Conservation (phyloP, 2,888 invertebrate species). For the Pammene aurita region DNA sequence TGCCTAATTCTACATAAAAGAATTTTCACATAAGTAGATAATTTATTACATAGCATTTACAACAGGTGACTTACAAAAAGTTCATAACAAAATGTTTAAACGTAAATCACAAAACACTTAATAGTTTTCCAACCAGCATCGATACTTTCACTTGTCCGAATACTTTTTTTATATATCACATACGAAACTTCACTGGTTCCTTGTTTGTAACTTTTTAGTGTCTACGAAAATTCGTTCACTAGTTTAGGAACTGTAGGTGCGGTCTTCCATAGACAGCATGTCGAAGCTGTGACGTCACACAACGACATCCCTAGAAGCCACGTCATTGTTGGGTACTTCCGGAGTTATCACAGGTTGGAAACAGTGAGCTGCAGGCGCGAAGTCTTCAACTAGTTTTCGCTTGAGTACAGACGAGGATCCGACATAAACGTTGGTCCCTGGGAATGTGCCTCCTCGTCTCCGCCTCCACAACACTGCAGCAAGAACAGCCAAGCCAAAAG, state of each 20-base stretch:
- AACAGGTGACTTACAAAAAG: constrained; percentile 64
- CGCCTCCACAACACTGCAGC: constrained; percentile 83
- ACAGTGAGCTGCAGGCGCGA: constrained; percentile 76
- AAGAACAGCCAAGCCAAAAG: constrained; percentile 77
- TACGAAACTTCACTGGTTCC: constrained; percentile 53
- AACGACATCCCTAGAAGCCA: constrained; percentile 80
- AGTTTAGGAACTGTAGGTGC: constrained; percentile 82
- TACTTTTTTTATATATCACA: constrained; percentile 50
- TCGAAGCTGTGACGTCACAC: constrained; percentile 87
- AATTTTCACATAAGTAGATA: constrained; percentile 55
- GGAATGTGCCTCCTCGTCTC: constrained; percentile 80
- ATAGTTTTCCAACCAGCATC: constrained; percentile 52
- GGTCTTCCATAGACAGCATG: constrained; percentile 82
- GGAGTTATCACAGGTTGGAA: constrained; percentile 85
- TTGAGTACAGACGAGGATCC: constrained; percentile 84
- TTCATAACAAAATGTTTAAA: constrained; percentile 53
- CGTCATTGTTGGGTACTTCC: constrained; percentile 71
- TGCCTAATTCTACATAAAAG: constrained; percentile 72
- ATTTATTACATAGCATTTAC: constrained; percentile 73
- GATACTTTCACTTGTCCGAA: constrained; percentile 54
- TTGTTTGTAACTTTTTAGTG: constrained; percentile 52
- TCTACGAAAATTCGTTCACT: constrained; percentile 60
- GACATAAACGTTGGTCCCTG: constrained; percentile 84
- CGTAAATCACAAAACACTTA: constrained; percentile 56
- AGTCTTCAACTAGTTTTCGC: constrained; percentile 85